These are phyloP conservation scores for Tiphia femorata DNA, from an alignment of 2,888 invertebrate species.

Conservation along the genomic window DNA sequence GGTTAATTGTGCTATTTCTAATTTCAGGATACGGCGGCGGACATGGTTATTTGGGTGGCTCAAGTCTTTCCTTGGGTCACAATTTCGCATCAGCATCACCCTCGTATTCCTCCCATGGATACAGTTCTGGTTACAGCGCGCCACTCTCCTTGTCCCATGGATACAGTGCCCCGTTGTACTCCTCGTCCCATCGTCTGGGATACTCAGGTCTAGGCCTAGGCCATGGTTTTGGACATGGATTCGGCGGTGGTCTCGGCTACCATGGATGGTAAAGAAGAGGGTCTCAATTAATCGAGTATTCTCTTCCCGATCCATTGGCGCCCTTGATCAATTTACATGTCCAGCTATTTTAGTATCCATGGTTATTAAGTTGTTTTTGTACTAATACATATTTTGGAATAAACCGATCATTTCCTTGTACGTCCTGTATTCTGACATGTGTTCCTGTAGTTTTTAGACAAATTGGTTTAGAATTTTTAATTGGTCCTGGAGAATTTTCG, in stretches of 20 bases:
- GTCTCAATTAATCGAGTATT: no score
- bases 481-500: no score
- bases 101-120: conserved; percentile 32
- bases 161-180: conserved; percentile 36
- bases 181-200: conserved; percentile 19
- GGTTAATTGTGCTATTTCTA: neutral
- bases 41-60: conserved; percentile 5
- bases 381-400: no score
- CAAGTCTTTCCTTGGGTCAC: conserved; percentile 29
- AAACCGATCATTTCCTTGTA: no score
- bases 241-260: conserved; percentile 9
- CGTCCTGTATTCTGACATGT: no score
- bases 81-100: conserved; percentile 32
- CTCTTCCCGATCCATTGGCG: no score
- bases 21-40: conserved; percentile 29
- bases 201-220: conserved; percentile 18
- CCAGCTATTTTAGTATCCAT: no score
- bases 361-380: neutral
- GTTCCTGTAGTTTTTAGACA: no score
- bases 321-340: no score
- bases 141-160: conserved; percentile 38
- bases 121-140: conserved; percentile 19
- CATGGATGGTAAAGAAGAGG: conserved; percentile 12
- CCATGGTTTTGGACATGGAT: conserved; percentile 26
- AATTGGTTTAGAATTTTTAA: no score